phyloP scores from a whole-genome alignment of 2,113 vertebrate genomes.

The Microtus pennsylvanicus region DNA sequence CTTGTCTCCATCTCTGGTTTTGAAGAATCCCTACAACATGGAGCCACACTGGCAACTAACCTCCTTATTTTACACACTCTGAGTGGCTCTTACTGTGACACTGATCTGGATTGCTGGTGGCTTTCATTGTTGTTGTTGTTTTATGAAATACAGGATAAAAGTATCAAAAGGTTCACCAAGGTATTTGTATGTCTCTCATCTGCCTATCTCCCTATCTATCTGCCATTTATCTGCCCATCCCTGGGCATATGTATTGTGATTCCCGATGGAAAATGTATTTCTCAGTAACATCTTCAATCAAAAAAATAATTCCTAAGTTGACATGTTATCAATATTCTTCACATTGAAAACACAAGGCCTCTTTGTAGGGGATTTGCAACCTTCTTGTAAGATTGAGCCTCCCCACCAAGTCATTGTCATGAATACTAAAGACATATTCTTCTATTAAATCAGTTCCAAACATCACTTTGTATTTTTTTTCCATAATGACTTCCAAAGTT shows the following conservation, averaged over 20 bases:
- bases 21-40: background rate
- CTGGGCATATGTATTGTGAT: background rate
- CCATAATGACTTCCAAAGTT: background rate
- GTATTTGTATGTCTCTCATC: background rate
- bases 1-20: background rate
- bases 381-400: background rate
- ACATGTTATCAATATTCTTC: background rate
- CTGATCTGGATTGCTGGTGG: background rate
- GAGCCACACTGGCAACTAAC: background rate
- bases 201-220: too few species aligned
- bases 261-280: background rate
- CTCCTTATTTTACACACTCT: background rate
- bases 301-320: background rate
- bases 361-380: background rate
- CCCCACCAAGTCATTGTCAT: background rate
- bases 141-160: background rate
- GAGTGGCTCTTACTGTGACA: background rate
- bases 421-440: background rate
- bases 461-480: background rate
- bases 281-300: background rate
- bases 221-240: background rate
- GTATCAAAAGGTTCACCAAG: background rate
- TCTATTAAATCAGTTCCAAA: background rate
- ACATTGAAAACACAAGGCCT: background rate
- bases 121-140: background rate